phyloP scores from a whole-genome alignment of 1,140 invertebrate species.

The Caenorhabditis brenneri region DNA sequence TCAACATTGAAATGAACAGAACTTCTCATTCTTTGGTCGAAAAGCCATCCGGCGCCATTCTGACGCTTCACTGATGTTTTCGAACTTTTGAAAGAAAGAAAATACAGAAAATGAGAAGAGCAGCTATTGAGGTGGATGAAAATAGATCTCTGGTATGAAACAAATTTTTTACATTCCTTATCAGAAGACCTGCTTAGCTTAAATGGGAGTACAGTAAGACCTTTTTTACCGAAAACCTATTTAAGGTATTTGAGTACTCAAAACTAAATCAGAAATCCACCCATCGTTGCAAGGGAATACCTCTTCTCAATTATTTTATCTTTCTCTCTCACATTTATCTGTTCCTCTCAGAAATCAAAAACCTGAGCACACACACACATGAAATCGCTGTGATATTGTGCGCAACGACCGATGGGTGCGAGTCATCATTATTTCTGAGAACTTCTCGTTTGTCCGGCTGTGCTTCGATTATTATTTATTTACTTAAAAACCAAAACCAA shows the following conservation, averaged over 20 bases:
- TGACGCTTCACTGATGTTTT: too few relatives aligned
- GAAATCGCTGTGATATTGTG: conserved; percentile 11
- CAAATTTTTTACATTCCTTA: too few relatives aligned
- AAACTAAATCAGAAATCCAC: conserved; percentile 2
- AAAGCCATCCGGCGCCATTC: not conserved
- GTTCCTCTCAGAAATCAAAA: conserved; percentile 5
- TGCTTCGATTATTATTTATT: conserved; percentile 33
- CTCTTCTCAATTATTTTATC: conserved; percentile 18
- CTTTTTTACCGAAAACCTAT: too few relatives aligned
- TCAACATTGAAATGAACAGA: conserved; percentile 39
- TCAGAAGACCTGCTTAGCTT: too few relatives aligned
- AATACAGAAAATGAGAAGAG: too few relatives aligned
- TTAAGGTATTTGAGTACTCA: too few relatives aligned
- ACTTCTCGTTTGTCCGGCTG: conserved; percentile 13
- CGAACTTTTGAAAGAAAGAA: too few relatives aligned
- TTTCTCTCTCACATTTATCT: not conserved
- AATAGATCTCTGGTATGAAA: too few relatives aligned
- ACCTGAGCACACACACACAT: conserved; percentile 24
- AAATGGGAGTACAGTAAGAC: too few relatives aligned
- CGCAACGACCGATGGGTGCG: not conserved
- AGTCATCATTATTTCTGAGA: conserved; percentile 24
- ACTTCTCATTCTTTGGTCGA: conserved; percentile 7
- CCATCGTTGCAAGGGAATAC: not conserved
- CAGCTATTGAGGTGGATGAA: too few relatives aligned
- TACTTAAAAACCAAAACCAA: conserved; percentile 29